Conservation (phyloP, 1,140 invertebrate species). For the Eufriesea mexicana region DNA sequence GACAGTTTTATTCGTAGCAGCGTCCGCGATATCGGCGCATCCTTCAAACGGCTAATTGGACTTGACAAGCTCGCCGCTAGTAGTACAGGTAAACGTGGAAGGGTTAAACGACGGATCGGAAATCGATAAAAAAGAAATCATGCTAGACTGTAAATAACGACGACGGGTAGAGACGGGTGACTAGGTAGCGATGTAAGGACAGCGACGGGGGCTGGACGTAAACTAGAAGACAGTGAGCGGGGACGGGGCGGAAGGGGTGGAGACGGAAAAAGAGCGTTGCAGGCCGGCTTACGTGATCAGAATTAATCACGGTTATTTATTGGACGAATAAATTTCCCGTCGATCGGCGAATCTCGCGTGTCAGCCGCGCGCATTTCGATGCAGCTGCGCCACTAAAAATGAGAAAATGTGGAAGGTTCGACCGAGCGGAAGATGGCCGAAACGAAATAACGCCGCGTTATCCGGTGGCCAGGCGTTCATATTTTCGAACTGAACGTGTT, state of each 20-base stretch:
- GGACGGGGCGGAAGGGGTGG: too few relatives aligned
- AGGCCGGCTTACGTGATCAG: conserved; percentile 62
- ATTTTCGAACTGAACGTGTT: background rate
- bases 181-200: conserved; percentile 55
- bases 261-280: background rate
- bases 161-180: conserved; percentile 22
- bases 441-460: conserved; percentile 21
- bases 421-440: background rate
- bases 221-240: background rate
- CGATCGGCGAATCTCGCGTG: conserved; percentile 51
- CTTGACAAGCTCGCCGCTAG: background rate
- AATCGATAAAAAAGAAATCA: conserved; percentile 31
- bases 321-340: conserved; percentile 60
- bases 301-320: conserved; percentile 67
- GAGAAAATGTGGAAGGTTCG: conserved; percentile 1
- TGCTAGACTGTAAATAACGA: conserved; percentile 21
- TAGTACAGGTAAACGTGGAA: background rate
- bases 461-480: conserved; percentile 38
- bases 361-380: conserved; percentile 26
- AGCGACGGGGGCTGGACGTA: conserved; percentile 10
- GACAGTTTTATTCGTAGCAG: background rate
- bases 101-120: background rate
- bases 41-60: background rate
- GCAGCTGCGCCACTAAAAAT: conserved; percentile 61
- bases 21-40: background rate